These are phyloP conservation scores for Gavia stellata DNA, from an alignment of 2,113 vertebrate species.

Conservation along the genomic window DNA sequence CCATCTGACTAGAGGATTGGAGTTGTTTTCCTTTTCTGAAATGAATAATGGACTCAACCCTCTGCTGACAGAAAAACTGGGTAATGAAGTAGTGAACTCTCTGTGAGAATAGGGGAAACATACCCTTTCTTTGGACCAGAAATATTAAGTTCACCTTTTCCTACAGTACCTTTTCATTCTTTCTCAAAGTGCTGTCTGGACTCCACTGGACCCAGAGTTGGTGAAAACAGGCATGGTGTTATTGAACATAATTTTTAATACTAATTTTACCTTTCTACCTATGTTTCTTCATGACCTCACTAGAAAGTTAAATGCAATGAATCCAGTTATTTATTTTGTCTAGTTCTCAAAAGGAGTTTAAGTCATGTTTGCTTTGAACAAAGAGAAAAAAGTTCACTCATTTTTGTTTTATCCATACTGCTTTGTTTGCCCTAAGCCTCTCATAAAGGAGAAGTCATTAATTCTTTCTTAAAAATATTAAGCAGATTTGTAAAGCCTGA, in stretches of 20 bases:
- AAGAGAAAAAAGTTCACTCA: not conserved
- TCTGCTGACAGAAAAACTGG: not conserved
- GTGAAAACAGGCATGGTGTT: not conserved
- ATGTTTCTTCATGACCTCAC: not conserved
- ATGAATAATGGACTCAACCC: not conserved
- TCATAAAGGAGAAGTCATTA: not conserved
- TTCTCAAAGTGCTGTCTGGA: not conserved
- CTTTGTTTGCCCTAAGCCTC: not conserved
- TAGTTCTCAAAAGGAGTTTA: not conserved
- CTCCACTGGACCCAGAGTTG: not conserved
- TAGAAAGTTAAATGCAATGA: not conserved
- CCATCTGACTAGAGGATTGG: not conserved
- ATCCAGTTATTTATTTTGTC: not conserved
- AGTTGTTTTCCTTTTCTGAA: not conserved
- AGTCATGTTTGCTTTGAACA: not conserved
- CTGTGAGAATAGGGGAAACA: not conserved
- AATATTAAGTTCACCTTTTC: not conserved
- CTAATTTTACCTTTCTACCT: not conserved
- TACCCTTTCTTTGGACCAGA: not conserved
- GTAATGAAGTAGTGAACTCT: not conserved
- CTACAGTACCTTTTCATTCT: not conserved
- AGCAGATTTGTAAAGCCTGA: not conserved
- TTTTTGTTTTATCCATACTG: conserved; percentile 19
- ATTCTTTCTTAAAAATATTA: not conserved
- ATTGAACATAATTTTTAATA: not conserved